A percentile compares a stretch with the other conserved stretches of the same genome.
phyloP scores from a whole-genome alignment of 1,140 invertebrate genomes.

The Aphelenchoides fujianensis region DNA sequence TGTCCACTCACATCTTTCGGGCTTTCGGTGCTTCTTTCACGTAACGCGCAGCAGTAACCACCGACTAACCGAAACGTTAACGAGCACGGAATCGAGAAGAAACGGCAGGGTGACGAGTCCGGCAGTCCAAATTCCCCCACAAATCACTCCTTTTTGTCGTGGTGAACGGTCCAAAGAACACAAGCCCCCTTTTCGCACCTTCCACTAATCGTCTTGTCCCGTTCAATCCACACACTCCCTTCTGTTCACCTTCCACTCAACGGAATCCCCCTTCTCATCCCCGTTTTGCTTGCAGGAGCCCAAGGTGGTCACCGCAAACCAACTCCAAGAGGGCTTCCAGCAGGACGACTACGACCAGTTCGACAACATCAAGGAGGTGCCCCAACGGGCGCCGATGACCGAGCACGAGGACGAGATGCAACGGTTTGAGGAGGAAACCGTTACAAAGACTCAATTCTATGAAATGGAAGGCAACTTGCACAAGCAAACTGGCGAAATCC shows the following conservation, averaged over 20 bases:
- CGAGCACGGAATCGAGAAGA: slow-evolving; percentile 11
- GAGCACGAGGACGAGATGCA: slow-evolving; percentile 52
- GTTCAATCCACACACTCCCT: too few species aligned
- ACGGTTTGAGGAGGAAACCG: slow-evolving; percentile 57
- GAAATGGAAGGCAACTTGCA: slow-evolving; percentile 65
- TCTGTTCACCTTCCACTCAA: not conserved
- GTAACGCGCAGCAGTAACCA: not conserved
- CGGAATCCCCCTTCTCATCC: not conserved
- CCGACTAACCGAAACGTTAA: not conserved
- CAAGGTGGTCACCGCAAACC: slow-evolving; percentile 20
- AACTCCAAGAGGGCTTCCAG: slow-evolving; percentile 66
- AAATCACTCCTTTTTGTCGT: too few species aligned
- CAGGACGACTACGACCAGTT: slow-evolving; percentile 46
- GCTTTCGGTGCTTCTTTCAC: too few species aligned
- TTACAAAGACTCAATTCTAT: slow-evolving; percentile 62
- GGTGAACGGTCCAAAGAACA: too few species aligned
- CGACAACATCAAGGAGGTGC: slow-evolving; percentile 45
- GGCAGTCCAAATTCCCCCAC: too few species aligned
- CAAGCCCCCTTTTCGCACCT: slow-evolving; percentile 9
- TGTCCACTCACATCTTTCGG: too few species aligned
- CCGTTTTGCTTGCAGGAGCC: slow-evolving; percentile 34
- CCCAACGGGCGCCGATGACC: slow-evolving; percentile 69
- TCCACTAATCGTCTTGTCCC: not conserved
- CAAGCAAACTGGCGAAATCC: slow-evolving; percentile 71
- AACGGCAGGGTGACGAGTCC: too few species aligned